Evolutionary conservation across 2,888 invertebrate genomes (phyloP), one percentile per base, ranked within the genome.

Genomic region (Trissolcus japonicus): DNA sequence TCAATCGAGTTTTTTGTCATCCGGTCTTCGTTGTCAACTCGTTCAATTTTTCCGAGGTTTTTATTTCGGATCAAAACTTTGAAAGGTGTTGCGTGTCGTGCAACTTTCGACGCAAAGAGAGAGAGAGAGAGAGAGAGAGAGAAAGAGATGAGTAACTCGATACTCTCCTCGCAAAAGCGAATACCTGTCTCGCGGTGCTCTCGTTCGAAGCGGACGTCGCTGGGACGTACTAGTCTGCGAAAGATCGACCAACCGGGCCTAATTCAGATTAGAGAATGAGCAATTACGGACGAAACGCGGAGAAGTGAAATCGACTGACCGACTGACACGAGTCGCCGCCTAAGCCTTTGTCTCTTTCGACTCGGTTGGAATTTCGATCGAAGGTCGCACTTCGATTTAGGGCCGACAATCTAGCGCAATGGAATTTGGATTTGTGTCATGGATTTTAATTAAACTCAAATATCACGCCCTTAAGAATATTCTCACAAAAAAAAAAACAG

Each of bases 41-140:
- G 72, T 56, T 60, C 63, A 66, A 65, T 72, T 51, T 51, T 59
- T 21, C 55, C 54, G 46, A 63, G 43, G n/a, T 66, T 66, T 60
- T 76, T 71, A 71, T 76, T 71, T 71, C 60, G 11, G 29, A 65
- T 65, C 65, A 60, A 69, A 67, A 62, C 57, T 72, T 51, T 51
- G 67, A 71, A 66, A 69, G 72, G 76, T 79, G 76, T 66, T 79
- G 76, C 79, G 68, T 79, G 69, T 73, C 79, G 69, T 40, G 71
- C 76, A 59, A 65, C 67, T 74, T 62, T 68, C 69, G 68, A 43
- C 60, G 73, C 14, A 16, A 35, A 51, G 71, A 35, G 35, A 35
- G n/a, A n/a, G n/a, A n/a, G n/a, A n/a, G n/a, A n/a, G n/a, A n/a
- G n/a, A n/a, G n/a, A n/a, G n/a, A n/a, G n/a, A n/a, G n/a, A n/a